Base-by-base conservation (phyloP, 2,113 vertebrate species). In the Saguinus imperator region DNA sequence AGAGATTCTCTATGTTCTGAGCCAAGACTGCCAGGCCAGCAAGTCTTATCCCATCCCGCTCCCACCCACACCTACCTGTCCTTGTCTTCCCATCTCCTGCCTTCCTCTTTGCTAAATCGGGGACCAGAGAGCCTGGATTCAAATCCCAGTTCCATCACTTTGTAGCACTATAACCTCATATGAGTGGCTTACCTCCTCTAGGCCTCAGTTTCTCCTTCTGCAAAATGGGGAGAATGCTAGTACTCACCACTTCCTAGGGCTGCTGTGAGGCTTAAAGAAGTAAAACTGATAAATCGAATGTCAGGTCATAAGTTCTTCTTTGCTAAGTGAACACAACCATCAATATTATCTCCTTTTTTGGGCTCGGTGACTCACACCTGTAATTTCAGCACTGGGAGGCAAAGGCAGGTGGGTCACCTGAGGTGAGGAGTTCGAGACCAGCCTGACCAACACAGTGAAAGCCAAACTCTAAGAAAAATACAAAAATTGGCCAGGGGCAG, bases 181-280 rank as follows among this genome's bases (percentile, higher is more conserved):
- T 7, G 37, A 85, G 37, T 80, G 17, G 68, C 29, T 72, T 70
- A 23, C 87, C 20, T 3, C 23, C 16, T 48, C 20, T 85, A 16
- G 23, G 83, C 57, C 61, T 92, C 70, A 81, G 57, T 91, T 92
- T 89, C 45, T 35, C 21, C 83, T 93, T 88, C 64, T 75, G 55
- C 27, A 27, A 73, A 86, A n/a, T 43, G 35, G 40, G 9, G 18
- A 89, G 83, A 45, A 76, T 52, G 48, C 72, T 64, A 76, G 40
- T 16, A 52, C 29, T 35, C 29, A 21, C 17, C 43, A 29, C 61
- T 32, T 64, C 32, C 37, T 48, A 48, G 32, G 23, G 43, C 48
- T 40, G 45, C 83, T 75, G 37, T 16, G 27, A 83, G 73, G 11
- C 70, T 79, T 73, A n/a, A 93, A 86, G 52, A 29, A 37, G 52